Base-by-base conservation (phyloP, 2,797 vertebrate genomes). In the Melopsittacus undulatus region DNA sequence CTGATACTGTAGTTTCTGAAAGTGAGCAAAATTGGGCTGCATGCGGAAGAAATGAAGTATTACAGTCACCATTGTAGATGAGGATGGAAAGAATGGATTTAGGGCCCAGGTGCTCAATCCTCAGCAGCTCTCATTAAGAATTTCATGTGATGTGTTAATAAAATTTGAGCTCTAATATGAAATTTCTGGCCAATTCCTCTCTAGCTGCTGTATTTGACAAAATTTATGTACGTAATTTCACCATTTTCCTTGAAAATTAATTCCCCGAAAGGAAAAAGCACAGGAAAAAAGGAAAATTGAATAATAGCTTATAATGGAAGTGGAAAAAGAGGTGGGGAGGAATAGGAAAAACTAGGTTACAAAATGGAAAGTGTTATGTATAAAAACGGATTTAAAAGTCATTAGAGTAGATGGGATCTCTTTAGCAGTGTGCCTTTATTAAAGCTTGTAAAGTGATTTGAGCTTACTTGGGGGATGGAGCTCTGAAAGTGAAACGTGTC, bases 341-440 rank as follows among this genome's bases (percentile, higher is more conserved):
- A 46, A 66, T n/a, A 62, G 63, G 70, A 23, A 95, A 92, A 90
- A 69, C 68, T 88, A 49, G 91, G 75, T 73, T 87, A 85, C 36
- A 24, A 66, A 72, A 85, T 20, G 22, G 46, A 12, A 59, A 92
- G 34, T 69, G 63, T 52, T 92, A 79, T 66, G 43, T 76, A 36
- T 45, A 49, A 83, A 94, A 87, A 66, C 32, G 64, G 68, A 85
- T 94, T 91, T 90, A 2, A 40, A 89, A 92, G 84, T 89, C 75
- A 95, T 89, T 87, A 95, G 49, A 75, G 43, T 42, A 69, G 54
- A 80, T 3, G 2, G 82, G 94, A 87, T 84, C 63, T 84, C 64
- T 79, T 94, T 83, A 94, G 75, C 72, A n/a, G 54, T 73, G 45
- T 92, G 70, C 78, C 62, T 83, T 87, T 92, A 85, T 87, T 91